Percentiles rank a stretch among this genome's conserved stretches.
phyloP scores from a whole-genome alignment of 2,113 vertebrate genomes.

The Eublepharis macularius region DNA sequence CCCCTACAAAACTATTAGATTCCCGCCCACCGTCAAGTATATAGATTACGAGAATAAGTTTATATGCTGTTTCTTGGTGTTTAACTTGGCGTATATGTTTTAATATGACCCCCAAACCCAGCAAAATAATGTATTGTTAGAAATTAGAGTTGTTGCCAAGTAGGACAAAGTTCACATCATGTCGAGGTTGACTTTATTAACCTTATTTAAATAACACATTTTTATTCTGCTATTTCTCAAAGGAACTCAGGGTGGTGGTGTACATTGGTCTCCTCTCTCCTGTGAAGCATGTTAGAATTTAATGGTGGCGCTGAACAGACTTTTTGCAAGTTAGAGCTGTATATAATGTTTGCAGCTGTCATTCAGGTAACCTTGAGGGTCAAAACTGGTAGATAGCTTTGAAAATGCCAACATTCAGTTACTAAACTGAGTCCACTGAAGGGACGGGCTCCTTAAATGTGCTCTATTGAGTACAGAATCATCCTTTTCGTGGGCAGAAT shows the following conservation, averaged over 20 bases:
- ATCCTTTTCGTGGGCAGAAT: background rate
- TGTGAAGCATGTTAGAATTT: background rate
- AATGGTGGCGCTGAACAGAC: background rate
- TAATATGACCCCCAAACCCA: too few relatives aligned
- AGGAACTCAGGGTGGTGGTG: too few relatives aligned
- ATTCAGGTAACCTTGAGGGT: background rate
- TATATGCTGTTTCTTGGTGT: background rate
- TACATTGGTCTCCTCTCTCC: background rate
- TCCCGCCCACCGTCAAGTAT: too few relatives aligned
- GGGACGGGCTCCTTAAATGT: too few relatives aligned
- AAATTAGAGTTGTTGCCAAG: too few relatives aligned
- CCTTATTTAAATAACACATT: too few relatives aligned
- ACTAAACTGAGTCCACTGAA: background rate
- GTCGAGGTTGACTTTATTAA: too few relatives aligned
- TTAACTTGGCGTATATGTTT: background rate
- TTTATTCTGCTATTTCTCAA: too few relatives aligned
- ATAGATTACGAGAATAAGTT: background rate
- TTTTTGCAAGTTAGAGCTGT: background rate
- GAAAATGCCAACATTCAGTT: background rate
- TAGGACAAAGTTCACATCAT: too few relatives aligned
- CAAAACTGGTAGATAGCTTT: background rate
- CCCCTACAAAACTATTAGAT: too few relatives aligned
- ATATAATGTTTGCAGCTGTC: background rate
- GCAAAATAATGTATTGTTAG: too few relatives aligned
- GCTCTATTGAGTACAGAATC: background rate